Percentiles rank a stretch among this genome's conserved stretches.
These are phyloP conservation scores for Ephydatia muelleri DNA, from an alignment of 37 sponge, comb jelly and placozoan species.

Conservation along the genomic window DNA sequence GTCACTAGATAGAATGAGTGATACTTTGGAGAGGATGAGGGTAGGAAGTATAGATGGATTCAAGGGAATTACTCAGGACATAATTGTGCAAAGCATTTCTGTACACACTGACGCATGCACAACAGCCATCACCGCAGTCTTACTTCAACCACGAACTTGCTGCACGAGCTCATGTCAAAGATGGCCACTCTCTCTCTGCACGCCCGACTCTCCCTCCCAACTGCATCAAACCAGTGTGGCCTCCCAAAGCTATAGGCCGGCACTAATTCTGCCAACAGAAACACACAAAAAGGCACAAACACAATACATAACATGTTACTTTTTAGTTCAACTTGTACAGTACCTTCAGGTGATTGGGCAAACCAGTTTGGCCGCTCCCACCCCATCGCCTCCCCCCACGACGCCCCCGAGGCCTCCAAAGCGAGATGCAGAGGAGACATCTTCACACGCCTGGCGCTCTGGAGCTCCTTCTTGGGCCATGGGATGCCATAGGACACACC, in stretches of 20 bases:
- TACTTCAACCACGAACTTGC: constrained; percentile 76
- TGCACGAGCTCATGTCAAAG: constrained; percentile 82
- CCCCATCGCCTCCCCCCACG: constrained; percentile 51
- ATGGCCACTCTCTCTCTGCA: constrained; percentile 67
- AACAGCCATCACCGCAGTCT: background rate
- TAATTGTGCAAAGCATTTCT: background rate
- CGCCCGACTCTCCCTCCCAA: constrained; percentile 56
- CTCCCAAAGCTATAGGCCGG: constrained; percentile 48
- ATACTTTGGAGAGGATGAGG: too few species aligned
- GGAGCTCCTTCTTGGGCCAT: constrained; percentile 41
- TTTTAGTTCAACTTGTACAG: background rate
- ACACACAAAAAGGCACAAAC: background rate
- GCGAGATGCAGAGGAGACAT: constrained; percentile 38
- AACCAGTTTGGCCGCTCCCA: constrained; percentile 91
- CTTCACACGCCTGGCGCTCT: constrained; percentile 28
- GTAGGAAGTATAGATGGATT: too few species aligned
- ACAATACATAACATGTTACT: background rate
- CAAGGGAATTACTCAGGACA: background rate
- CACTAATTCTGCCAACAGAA: background rate
- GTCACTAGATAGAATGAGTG: too few species aligned
- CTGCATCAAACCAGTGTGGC: constrained; percentile 66
- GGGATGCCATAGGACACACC: constrained; percentile 32
- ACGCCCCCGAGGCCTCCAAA: constrained; percentile 47
- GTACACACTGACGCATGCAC: background rate
- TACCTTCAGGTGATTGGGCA: constrained; percentile 11